Base-by-base conservation (phyloP, 1,140 invertebrate genomes). In the Laupala kohalensis region DNA sequence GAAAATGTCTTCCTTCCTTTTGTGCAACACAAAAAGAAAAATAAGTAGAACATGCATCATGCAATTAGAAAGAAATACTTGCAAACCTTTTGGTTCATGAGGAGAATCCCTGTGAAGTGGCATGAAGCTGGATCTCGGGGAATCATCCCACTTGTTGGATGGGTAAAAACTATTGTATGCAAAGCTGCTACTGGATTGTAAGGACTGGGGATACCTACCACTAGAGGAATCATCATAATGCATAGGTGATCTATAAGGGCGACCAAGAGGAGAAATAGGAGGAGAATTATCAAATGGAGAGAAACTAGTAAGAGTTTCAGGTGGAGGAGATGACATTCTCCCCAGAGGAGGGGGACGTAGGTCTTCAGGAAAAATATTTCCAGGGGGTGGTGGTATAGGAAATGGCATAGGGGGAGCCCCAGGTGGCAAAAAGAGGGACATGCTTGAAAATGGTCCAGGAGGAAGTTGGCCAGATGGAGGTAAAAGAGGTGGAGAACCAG, bases 1-100 rank as follows among this genome's bases (percentile, higher is more conserved):
- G 81, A 82, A 75, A 82, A 83, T 75, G 78, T 81, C 77, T 81
- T 83, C 78, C 80, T 80, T 81, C 82, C 82, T 83, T n/a, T 80
- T 76, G 79, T 79, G 80, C 79, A 79, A 64, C 78, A 77, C 75
- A 71, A 74, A 19, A 9, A 53, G 9, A 53, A 53, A 53, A 53
- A 53, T 19, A 53, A 13, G 37, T 53, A 53, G 1, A 53, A 19
- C 37, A 53, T 53, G 37, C 37, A 53, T 53, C 37, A 53, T 53
- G 37, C 37, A 53, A 9, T 53, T 53, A 53, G 4, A 13, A 53
- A 13, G 19, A 53, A 53, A 13, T 53, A 19, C 37, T 53, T 53
- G 37, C 37, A 53, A 53, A 53, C 37, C 37, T 53, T 53, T 53
- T 19, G 37, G 37, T 53, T 53, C 37, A 53, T 19, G 37, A 2